These are phyloP conservation scores for Tetragnatha montana DNA, from an alignment of 2,888 invertebrate species.

Conservation along the genomic window DNA sequence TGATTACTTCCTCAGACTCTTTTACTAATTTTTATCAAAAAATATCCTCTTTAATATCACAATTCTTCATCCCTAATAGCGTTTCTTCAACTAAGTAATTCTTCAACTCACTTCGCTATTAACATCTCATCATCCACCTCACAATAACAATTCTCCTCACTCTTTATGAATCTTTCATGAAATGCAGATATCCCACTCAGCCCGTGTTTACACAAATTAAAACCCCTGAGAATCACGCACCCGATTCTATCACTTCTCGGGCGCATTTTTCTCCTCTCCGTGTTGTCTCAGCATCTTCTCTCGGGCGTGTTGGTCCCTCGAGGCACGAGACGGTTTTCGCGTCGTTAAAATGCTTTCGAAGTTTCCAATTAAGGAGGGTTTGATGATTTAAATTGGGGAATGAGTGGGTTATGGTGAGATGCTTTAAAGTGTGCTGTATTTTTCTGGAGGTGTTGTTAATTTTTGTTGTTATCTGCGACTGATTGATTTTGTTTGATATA, in stretches of 20 bases:
- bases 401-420: background rate
- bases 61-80: no score
- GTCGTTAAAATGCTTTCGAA: constrained; percentile 26
- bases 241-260: background rate
- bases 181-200: background rate
- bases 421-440: no score
- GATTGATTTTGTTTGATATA: no score
- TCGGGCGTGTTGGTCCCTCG: background rate
- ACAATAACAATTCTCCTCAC: no score
- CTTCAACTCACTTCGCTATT: no score
- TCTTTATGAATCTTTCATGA: background rate
- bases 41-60: no score
- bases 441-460: no score
- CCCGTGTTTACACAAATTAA: background rate
- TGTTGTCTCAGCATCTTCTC: background rate
- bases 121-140: no score
- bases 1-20: no score
- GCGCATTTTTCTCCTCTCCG: background rate
- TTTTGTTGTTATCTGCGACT: no score
- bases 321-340: background rate
- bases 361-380: constrained; percentile 9
- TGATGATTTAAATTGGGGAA: background rate
- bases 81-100: no score
- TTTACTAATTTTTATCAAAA: no score
- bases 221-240: background rate